Evolutionary conservation across 2,113 vertebrate species (phyloP).

Genomic region (Drymodes brunneopygia): DNA sequence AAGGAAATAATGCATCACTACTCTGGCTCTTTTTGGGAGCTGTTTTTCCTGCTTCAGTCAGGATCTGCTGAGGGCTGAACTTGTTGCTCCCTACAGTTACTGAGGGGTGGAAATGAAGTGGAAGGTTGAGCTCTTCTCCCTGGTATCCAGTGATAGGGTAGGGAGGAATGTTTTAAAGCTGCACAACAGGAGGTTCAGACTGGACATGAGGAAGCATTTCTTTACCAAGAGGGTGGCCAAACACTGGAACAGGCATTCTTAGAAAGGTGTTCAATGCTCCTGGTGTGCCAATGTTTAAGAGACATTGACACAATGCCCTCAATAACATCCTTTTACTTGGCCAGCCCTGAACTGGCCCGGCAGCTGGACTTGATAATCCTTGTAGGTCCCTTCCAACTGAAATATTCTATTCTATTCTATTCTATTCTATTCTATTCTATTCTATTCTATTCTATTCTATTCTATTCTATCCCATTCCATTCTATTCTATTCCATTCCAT

Average conservation of each 20-base stretch:
- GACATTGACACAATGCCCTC: background rate
- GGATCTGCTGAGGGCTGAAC: background rate
- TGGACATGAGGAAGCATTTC: background rate
- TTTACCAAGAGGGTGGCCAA: background rate
- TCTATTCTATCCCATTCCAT: background rate
- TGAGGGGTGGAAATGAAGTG: background rate
- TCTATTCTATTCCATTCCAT: accelerated
- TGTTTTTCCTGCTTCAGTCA: background rate
- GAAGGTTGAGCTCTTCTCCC: background rate
- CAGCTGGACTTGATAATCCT: accelerated
- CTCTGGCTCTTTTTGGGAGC: background rate
- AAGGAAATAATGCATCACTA: background rate
- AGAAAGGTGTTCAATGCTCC: background rate
- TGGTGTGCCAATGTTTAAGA: background rate
- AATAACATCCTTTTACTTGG: accelerated
- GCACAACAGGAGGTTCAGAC: accelerated
- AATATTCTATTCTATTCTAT: background rate
- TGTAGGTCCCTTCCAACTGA: background rate
- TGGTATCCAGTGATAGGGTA: accelerated
- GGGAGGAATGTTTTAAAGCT: accelerated
- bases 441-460: background rate
- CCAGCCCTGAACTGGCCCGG: background rate
- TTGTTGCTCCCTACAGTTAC: background rate
- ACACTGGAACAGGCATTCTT: background rate
- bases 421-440: background rate